Evolutionary conservation across 1,140 invertebrate species (phyloP), one percentile per base, ranked within the genome.

Genomic region (Philotrypesis tridentata): DNA sequence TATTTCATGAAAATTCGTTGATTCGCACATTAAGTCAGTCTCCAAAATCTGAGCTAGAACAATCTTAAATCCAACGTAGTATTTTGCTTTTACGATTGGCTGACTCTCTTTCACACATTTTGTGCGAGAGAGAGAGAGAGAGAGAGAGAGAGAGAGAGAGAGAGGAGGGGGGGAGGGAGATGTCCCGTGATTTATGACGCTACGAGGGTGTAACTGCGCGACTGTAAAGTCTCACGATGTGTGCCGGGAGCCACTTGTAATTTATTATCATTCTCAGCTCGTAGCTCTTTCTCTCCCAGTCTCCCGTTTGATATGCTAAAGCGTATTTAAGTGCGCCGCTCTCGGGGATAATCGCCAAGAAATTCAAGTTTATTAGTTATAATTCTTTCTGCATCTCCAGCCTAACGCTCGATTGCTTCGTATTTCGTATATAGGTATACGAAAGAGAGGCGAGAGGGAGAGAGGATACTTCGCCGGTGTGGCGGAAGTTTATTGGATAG

Each of bases 241-340:
- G 61, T 29, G 61, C 12, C 61, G 48, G 21, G 63, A 67, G 29
- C 25, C 9, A 9, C 17, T 71, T 14, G 72, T 61, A 60, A 60
- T 75, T 75, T 75, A 75, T 75, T 75, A 60, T 75, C 72, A 21
- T 31, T 75, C 48, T 14, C n/a, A 55, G 72, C 27, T 75, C 48
- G 72, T 60, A 29, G 33, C 40, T 73, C 21, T 43, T 21, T n/a
- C 63, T 65, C 23, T 65, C n/a, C n/a, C 63, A 27, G 23, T n/a
- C n/a, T n/a, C n/a, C n/a, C 55, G 23, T 11, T 43, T 61, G 43
- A 61, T 75, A 75, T 31, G 48, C 43, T 61, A 61, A 75, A 55
- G 55, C 43, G 48, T 23, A 31, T 75, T 31, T 60, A 60, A 61
- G 17, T 60, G 21, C 72, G 33, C 1, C 14, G 70, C 17, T 55